Conservation (phyloP, 2,797 vertebrate species). For the Buphagus erythrorhynchus region DNA sequence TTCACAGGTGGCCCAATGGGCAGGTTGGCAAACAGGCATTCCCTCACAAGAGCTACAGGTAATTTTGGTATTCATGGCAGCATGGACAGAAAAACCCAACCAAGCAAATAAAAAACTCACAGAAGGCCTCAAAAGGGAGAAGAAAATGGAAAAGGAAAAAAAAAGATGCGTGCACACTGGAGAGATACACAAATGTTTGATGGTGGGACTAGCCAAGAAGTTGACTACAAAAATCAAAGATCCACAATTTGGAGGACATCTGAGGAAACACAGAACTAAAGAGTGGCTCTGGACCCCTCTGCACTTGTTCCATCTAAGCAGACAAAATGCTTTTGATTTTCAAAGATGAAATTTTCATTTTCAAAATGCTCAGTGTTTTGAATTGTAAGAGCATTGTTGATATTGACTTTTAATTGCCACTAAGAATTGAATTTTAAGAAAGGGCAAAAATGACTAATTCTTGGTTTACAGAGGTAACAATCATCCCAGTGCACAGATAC, state of each 20-base stretch:
- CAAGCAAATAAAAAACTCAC: background rate
- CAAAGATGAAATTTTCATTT: background rate
- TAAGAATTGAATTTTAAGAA: background rate
- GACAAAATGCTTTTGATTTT: background rate
- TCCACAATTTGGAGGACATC: background rate
- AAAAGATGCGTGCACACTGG: fast-evolving
- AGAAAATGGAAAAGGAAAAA: background rate
- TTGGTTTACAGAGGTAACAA: background rate
- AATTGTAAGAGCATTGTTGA: background rate
- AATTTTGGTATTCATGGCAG: background rate
- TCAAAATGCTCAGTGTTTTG: background rate
- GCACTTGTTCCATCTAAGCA: background rate
- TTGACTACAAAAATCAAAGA: background rate
- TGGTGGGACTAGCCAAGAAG: background rate
- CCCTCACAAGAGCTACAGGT: background rate
- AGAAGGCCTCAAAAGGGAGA: background rate
- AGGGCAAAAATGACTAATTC: background rate
- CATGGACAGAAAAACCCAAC: background rate
- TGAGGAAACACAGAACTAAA: background rate
- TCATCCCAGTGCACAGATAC: background rate
- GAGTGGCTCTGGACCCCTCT: background rate
- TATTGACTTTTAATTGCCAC: background rate
- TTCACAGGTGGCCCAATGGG: background rate
- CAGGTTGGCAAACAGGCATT: background rate
- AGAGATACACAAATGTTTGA: background rate